phyloP scores from a whole-genome alignment of 2,797 vertebrate genomes.

The Typhlichthys subterraneus region DNA sequence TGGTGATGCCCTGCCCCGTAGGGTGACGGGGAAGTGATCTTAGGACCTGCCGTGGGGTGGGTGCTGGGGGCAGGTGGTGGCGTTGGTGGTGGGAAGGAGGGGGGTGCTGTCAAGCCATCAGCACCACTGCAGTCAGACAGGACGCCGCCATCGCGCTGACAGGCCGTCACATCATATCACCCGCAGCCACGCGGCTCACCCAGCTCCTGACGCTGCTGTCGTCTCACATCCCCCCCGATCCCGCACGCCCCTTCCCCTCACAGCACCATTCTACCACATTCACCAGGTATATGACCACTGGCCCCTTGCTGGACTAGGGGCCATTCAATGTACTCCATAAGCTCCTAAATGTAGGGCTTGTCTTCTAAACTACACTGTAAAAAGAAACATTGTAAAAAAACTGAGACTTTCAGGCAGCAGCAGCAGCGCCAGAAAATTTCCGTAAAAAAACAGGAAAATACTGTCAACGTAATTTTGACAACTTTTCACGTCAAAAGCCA shows the following conservation, averaged over 20 bases:
- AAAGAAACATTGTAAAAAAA: too few species aligned
- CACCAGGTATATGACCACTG: slow-evolving; percentile 16
- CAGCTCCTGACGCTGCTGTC: slow-evolving; percentile 77
- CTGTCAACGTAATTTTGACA: too few species aligned
- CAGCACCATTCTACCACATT: too few species aligned
- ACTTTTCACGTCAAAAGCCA: too few species aligned
- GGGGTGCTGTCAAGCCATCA: slow-evolving; percentile 45
- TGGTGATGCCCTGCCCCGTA: slow-evolving; percentile 11
- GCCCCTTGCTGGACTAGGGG: slow-evolving; percentile 29
- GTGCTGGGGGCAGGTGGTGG: neutral
- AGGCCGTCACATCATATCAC: slow-evolving; percentile 79
- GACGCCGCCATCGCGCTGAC: slow-evolving; percentile 71
- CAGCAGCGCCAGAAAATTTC: too few species aligned
- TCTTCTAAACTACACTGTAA: slow-evolving; percentile 1
- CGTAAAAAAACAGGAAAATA: too few species aligned
- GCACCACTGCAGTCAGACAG: slow-evolving; percentile 53
- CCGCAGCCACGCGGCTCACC: slow-evolving; percentile 64
- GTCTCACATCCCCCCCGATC: slow-evolving; percentile 67
- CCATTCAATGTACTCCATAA: slow-evolving; percentile 6
- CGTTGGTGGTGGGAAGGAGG: slow-evolving; percentile 10
- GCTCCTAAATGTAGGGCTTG: slow-evolving; percentile 16
- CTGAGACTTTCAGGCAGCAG: too few species aligned
- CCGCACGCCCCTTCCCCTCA: slow-evolving; percentile 1
- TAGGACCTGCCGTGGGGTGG: slow-evolving; percentile 10
- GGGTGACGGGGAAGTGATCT: slow-evolving; percentile 23